A percentile compares a stretch with the other conserved stretches of the same genome.
phyloP scores from a whole-genome alignment of 2,113 vertebrate species.

The Rattus rattus region DNA sequence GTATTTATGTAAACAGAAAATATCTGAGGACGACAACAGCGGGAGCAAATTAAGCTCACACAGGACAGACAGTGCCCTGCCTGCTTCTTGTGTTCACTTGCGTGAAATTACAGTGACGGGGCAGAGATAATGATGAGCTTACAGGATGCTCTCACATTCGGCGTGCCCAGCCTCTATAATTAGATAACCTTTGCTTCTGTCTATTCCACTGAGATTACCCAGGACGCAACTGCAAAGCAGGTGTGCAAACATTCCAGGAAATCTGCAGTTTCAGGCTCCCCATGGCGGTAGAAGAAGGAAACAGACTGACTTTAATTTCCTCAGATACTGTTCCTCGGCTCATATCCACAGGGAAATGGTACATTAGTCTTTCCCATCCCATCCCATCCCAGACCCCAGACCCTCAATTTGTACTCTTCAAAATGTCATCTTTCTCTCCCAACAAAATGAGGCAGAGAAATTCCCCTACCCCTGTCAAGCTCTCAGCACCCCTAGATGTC shows the following conservation, averaged over 20 bases:
- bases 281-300: neutral
- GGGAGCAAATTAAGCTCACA: neutral
- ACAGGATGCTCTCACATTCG: neutral
- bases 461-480: too few species aligned
- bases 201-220: neutral
- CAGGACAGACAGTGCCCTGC: neutral
- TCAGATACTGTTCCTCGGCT: neutral
- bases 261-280: neutral
- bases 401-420: neutral
- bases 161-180: neutral
- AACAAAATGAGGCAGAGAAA: neutral
- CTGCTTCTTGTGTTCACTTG: neutral
- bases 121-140: conserved; percentile 9
- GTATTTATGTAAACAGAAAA: conserved; percentile 3
- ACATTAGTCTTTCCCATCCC: neutral
- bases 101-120: neutral
- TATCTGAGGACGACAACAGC: neutral
- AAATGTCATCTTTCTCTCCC: neutral
- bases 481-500: neutral
- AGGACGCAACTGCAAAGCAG: neutral
- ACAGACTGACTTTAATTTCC: neutral
- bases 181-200: neutral
- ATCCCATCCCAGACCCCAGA: neutral
- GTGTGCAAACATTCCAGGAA: neutral
- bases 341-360: neutral